Evolutionary conservation across 2,888 invertebrate species (phyloP), one percentile per base, ranked within the genome.

Genomic region (Drosophila stalkeri): DNA sequence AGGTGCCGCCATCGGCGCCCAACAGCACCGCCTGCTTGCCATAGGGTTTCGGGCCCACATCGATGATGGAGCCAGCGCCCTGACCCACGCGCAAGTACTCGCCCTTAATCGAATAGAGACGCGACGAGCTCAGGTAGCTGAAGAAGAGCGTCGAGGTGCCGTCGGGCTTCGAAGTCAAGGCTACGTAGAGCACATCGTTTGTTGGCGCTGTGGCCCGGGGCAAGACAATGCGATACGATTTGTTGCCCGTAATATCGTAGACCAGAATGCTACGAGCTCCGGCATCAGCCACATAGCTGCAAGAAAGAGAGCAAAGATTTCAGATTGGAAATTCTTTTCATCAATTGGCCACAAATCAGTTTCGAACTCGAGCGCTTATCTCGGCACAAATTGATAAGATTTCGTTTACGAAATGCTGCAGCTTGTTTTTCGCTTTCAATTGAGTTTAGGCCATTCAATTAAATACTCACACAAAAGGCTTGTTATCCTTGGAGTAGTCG

Each of bases 121-220:
- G 93, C 27, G 93, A 91, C 1, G 94, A 94, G 63, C 94, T 94
- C 11, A 95, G 91, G 81, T 95, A 95, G 20, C 94, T 94, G 90
- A 95, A 95, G 91, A 94, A 95, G 12, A 95, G 87, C 5, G 94
- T 92, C 12, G 92, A 91, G 33, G 93, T 93, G 14, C 94, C 94
- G 64, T 93, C 93, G 3, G 93, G 90, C 85, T 94, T 94, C 23
- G 93, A 91, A 0, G 94, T 93, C 20, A 95, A 84, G 0, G 94
- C 93, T 64, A 95, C 92, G 81, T 95, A 95, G 1, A 95, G 93
- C 2, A 95, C 95, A 87, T 95, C 95, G 64, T 93, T 93, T 8
- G 92, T 91, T 2, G 92, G 91, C 0, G 93, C 93, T 3, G 94
- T 94, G 7, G 94, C 94, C 73, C 93, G 92, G 1, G 95, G 95